Percentiles rank a stretch among this genome's conserved stretches.
Evolutionary conservation across 2,113 vertebrate genomes (phyloP).

Genomic region (human): GRCh38 chr3:181448501-181449000

Average conservation of each 20-base stretch:
- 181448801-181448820: not conserved
- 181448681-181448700: not conserved
- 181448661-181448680: not conserved
- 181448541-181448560: not conserved
- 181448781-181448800: not conserved
- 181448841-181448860: not conserved
- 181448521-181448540: not conserved
- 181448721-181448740: not conserved
- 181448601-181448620: not conserved
- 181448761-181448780: not conserved
- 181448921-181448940: not conserved
- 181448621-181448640: not conserved
- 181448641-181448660: not conserved
- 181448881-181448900: not conserved
- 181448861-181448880: not conserved
- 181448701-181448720: not conserved
- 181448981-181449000: not conserved
- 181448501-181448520: not conserved
- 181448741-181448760: constrained; percentile 23
- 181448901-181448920: not conserved
- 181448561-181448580: not conserved
- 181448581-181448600: not conserved
- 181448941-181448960: not conserved
- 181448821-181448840: constrained; percentile 1
- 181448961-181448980: not conserved